Evolutionary conservation across 92 coral and sea anemone genomes (phyloP).

Genomic region (Phenganax subtilis): DNA sequence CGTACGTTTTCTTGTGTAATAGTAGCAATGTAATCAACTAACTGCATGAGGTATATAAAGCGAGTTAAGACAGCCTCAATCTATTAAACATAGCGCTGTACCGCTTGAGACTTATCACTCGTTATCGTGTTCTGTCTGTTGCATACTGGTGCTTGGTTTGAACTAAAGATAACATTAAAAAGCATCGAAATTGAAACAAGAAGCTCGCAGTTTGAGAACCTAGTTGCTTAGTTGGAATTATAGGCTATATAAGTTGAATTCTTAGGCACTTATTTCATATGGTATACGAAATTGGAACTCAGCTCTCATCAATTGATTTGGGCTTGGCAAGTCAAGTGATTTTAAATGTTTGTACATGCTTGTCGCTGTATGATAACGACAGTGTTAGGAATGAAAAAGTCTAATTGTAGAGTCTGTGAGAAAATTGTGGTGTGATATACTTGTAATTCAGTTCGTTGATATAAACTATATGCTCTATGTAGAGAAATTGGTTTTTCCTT

Average conservation of each 20-base stretch:
- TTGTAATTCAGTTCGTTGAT: too few relatives aligned
- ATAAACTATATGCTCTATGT: too few relatives aligned
- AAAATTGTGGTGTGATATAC: too few relatives aligned
- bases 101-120: neutral
- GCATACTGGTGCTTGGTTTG: neutral
- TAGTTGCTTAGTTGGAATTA: neutral
- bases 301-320: neutral
- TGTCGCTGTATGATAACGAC: too few relatives aligned
- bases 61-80: constrained; percentile 3
- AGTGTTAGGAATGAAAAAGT: too few relatives aligned
- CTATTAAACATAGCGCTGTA: constrained; percentile 11
- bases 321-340: neutral
- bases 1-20: neutral
- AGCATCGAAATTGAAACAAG: neutral
- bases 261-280: neutral
- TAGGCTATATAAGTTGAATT: neutral
- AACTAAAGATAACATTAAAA: constrained; percentile 1
- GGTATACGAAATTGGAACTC: neutral
- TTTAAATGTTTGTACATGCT: too few relatives aligned
- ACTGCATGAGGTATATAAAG: neutral
- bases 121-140: constrained; percentile 23
- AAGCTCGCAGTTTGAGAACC: constrained; percentile 12
- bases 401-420: too few relatives aligned
- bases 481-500: too few relatives aligned
- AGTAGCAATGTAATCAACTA: neutral